These are phyloP conservation scores for Arion vulgaris DNA, from an alignment of 1,140 invertebrate genomes.

Conservation along the genomic window DNA sequence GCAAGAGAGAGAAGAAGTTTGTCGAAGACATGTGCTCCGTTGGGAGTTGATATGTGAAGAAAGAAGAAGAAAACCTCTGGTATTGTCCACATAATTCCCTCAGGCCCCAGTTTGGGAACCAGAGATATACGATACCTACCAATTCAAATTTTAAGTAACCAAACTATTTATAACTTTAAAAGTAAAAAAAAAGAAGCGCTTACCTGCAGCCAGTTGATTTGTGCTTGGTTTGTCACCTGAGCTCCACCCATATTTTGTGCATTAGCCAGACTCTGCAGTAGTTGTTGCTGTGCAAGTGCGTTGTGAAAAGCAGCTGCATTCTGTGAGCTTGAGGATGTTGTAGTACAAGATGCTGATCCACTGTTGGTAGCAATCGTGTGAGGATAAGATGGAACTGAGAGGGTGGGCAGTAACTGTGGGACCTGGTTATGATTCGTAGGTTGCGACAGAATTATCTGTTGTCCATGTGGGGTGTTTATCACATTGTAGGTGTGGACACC, in stretches of 20 bases:
- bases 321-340: constrained; percentile 68
- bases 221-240: constrained; percentile 50
- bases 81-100: too few species aligned
- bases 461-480: constrained; percentile 41
- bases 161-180: too few species aligned
- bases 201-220: constrained; percentile 62
- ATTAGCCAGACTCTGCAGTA: constrained; percentile 22
- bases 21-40: too few species aligned
- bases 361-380: constrained; percentile 75
- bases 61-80: too few species aligned
- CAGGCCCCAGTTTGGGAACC: too few species aligned
- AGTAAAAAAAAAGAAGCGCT: too few species aligned
- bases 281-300: constrained; percentile 50
- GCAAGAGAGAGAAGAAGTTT: too few species aligned
- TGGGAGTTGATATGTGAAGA: too few species aligned
- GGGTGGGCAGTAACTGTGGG: constrained; percentile 17
- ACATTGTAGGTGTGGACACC: constrained; percentile 36
- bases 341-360: constrained; percentile 61
- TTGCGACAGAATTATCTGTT: constrained; percentile 40
- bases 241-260: constrained; percentile 35
- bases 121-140: too few species aligned
- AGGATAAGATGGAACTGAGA: constrained; percentile 42
- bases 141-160: too few species aligned
- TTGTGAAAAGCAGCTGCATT: constrained; percentile 49
- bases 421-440: constrained; percentile 17